Conservation (phyloP, 2,113 vertebrate genomes). For the Phaethon lepturus region DNA sequence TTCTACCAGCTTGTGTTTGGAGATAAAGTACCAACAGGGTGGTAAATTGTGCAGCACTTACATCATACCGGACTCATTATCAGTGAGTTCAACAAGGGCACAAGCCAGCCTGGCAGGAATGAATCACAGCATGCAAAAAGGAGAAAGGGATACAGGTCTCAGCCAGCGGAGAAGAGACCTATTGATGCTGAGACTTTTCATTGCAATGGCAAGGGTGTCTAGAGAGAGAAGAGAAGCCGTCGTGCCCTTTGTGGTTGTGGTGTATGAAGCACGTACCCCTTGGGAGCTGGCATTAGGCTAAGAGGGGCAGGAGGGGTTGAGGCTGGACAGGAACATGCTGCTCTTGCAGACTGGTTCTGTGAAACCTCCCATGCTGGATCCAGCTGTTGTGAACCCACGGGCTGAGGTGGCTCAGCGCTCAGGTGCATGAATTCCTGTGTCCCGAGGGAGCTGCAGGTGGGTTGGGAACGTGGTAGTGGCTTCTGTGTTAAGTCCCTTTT, state of each 20-base stretch:
- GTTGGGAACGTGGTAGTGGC: not conserved
- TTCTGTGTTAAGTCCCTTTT: not conserved
- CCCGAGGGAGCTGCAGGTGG: not conserved
- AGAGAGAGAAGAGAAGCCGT: not conserved
- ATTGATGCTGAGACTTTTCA: not conserved
- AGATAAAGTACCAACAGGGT: not conserved
- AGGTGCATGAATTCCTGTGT: not conserved
- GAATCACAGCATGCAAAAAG: not conserved
- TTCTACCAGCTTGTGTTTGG: not conserved
- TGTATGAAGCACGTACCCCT: accelerated
- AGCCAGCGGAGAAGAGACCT: not conserved
- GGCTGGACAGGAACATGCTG: not conserved
- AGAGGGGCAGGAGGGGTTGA: not conserved
- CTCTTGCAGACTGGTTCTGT: not conserved
- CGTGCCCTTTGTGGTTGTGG: not conserved
- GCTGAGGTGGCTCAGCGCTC: not conserved
- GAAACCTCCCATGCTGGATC: not conserved
- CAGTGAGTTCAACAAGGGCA: not conserved
- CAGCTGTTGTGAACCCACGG: not conserved
- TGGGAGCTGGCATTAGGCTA: not conserved
- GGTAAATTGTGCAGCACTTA: not conserved
- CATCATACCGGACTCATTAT: not conserved
- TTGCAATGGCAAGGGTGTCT: not conserved
- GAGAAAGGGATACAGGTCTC: not conserved
- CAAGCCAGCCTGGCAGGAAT: not conserved